Percentiles rank a stretch among this genome's conserved stretches.
Evolutionary conservation across 2,113 vertebrate genomes (phyloP).

Genomic region (Vulpes ferrilata): DNA sequence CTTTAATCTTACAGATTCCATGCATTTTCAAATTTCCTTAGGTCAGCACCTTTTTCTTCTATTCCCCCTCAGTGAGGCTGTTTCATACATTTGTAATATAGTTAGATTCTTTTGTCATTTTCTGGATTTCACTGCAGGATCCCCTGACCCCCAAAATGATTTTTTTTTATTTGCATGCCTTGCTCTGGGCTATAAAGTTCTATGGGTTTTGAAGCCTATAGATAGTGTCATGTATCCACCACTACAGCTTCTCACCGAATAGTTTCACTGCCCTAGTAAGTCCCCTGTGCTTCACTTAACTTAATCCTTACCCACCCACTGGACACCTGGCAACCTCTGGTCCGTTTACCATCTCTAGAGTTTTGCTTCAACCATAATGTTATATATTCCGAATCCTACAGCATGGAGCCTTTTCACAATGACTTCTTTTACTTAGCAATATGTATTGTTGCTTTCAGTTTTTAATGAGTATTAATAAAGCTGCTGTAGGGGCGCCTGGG

Average conservation of each 20-base stretch:
- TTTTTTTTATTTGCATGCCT: not conserved
- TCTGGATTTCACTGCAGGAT: not conserved
- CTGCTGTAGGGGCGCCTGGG: not conserved
- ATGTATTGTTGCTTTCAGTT: slow-evolving; percentile 14
- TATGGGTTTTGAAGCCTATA: not conserved
- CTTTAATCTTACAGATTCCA: not conserved
- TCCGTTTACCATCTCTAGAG: not conserved
- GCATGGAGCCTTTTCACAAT: not conserved
- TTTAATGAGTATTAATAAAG: not conserved
- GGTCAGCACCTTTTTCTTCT: not conserved
- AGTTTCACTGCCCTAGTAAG: slow-evolving; percentile 16
- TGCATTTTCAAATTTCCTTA: not conserved
- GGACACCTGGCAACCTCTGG: not conserved
- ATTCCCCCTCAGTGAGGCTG: not conserved
- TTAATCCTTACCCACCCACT: not conserved
- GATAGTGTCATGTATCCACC: not conserved
- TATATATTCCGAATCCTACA: not conserved
- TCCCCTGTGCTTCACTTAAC: not conserved
- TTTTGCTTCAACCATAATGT: not conserved
- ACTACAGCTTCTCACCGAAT: not conserved
- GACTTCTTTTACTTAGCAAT: not conserved
- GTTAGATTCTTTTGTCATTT: not conserved
- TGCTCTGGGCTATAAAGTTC: not conserved
- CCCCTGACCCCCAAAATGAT: not conserved
- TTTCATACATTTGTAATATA: not conserved